Evolutionary conservation across 2,113 vertebrate genomes (phyloP).

Genomic region (Phocoena sinus): DNA sequence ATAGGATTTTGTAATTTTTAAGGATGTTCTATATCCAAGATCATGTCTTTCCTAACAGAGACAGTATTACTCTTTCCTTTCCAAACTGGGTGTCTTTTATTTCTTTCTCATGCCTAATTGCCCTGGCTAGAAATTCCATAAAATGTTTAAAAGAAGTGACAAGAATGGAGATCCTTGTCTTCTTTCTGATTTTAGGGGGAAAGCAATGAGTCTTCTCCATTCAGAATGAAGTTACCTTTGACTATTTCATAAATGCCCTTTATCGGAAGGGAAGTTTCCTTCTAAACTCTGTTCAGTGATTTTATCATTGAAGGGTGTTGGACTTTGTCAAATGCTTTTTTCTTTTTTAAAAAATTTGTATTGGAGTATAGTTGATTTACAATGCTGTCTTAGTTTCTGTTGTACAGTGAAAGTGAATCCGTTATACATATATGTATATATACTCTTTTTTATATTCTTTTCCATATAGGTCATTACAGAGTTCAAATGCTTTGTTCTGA

Average conservation of each 20-base stretch:
- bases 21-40: neutral
- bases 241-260: neutral
- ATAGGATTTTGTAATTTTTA: neutral
- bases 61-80: neutral
- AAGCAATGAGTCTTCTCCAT: neutral
- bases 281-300: neutral
- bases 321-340: neutral
- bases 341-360: neutral
- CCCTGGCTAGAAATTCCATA: neutral
- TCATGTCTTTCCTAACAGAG: neutral
- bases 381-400: too few relatives aligned
- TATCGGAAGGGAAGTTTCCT: neutral
- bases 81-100: neutral
- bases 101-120: neutral
- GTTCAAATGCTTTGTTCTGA: neutral
- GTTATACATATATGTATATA: too few relatives aligned
- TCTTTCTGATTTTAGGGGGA: neutral
- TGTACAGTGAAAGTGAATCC: too few relatives aligned
- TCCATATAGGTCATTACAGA: too few relatives aligned
- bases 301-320: neutral
- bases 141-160: neutral
- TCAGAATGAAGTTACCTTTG: neutral
- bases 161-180: neutral
- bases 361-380: too few relatives aligned
- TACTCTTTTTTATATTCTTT: too few relatives aligned